A percentile compares a stretch with the other conserved stretches of the same genome.
Conservation (phyloP, 2,888 invertebrate species). For the Aelia acuminata region DNA sequence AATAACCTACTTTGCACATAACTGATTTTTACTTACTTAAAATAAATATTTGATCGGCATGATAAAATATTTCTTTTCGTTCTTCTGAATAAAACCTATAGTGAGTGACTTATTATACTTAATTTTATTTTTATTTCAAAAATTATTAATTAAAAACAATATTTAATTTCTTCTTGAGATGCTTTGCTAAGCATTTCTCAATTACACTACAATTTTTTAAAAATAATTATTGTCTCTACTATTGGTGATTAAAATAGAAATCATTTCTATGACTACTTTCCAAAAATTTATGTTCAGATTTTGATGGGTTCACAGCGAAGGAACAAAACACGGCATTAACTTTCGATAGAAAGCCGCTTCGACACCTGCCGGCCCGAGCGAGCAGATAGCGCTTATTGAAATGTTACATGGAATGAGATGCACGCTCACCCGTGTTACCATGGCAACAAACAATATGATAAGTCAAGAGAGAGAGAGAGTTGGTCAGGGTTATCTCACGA, state of each 20-base stretch:
- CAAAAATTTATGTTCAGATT: not conserved
- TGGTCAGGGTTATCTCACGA: constrained; percentile 22
- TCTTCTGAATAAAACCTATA: no score
- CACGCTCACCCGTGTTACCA: constrained; percentile 4
- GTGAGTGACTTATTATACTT: no score
- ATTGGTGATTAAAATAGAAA: not conserved
- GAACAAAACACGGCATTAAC: not conserved
- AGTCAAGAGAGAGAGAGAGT: constrained; percentile 35
- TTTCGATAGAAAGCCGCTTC: constrained; percentile 34
- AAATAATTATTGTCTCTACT: no score
- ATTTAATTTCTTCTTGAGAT: no score
- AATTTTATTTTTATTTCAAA: no score
- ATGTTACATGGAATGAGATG: not conserved
- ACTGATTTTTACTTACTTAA: no score
- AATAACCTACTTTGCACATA: no score
- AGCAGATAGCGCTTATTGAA: constrained; percentile 29
- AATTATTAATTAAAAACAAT: no score
- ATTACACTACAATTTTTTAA: no score
- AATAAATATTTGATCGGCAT: no score
- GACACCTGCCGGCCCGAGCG: constrained; percentile 4
- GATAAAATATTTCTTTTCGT: no score
- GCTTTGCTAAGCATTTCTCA: no score
- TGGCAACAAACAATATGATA: constrained; percentile 12
- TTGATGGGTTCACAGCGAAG: not conserved
- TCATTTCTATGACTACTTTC: not conserved